Evolutionary conservation across 37 sponge, comb jelly and placozoan species (phyloP), one percentile per base, ranked within the genome.

Genomic region (Amphimedon queenslandica): DNA sequence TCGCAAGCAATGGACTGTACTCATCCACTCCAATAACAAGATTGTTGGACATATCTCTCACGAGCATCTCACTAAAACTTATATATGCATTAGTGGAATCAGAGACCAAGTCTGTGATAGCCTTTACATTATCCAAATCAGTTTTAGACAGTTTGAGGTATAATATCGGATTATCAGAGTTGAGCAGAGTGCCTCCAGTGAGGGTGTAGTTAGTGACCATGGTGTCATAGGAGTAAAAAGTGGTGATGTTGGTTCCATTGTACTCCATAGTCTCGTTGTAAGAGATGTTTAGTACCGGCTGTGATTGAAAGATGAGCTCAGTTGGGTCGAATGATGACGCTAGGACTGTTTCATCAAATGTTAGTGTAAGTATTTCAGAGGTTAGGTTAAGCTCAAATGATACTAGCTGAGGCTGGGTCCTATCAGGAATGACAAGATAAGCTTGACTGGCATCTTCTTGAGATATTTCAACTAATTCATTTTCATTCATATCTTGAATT

Each of bases 341-440:
- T 72, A 87, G 76, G 28, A 94, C 95, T 4, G 95, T 90, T 80
- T 94, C 95, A 74, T 87, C 87, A 82, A 94, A 94, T 21, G 64
- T 77, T 21, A 94, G 58, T 0, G 77, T 80, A 61, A 94, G 47
- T 16, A 79, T 66, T 24, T 80, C 92, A 30, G 76, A 53, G 34
- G 83, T 78, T 72, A 92, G 35, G 53, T 92, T 83, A 38, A 92
- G 82, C 40, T 87, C 77, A 76, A 74, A 92, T 37, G 16, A 30
- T 4, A 57, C 23, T 37, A 92, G 63, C 8, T 18, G 42, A 42
- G 85, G 85, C 34, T 27, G 29, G 20, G 76, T 84, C 6, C 18
- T 51, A 69, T 92, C 93, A 29, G 69, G 63, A 40, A 72, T 82
- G 36, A 81, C 82, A 11, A 30, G 8, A 2, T 63, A 40, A 0